Conservation (phyloP, 2,888 invertebrate genomes). For the Sarcophaga subvicina region DNA sequence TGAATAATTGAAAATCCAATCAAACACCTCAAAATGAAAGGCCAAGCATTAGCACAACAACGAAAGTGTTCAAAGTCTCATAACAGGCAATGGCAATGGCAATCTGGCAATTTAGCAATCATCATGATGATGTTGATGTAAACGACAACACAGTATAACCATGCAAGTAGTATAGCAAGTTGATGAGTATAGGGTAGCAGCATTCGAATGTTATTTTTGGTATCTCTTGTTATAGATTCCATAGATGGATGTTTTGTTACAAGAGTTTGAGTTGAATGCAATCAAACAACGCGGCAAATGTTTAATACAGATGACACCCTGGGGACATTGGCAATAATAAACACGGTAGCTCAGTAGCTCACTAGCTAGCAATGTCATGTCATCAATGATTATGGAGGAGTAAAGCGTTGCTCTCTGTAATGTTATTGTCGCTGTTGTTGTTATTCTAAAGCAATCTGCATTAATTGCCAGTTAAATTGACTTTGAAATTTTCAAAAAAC, state of each 20-base stretch:
- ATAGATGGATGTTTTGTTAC: conserved; percentile 56
- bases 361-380: conserved; percentile 45
- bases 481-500: conserved; percentile 72
- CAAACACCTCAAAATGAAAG: conserved; percentile 80
- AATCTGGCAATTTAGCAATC: conserved; percentile 55
- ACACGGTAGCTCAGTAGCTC: conserved; percentile 25
- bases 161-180: too few relatives aligned
- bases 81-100: conserved; percentile 61
- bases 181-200: too few relatives aligned
- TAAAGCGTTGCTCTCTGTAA: not conserved
- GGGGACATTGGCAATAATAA: conserved; percentile 65
- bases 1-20: conserved; percentile 82
- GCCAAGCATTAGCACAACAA: conserved; percentile 30
- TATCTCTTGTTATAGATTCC: conserved; percentile 13
- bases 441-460: conserved; percentile 72
- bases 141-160: too few relatives aligned
- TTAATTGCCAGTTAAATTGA: conserved; percentile 80
- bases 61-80: conserved; percentile 25
- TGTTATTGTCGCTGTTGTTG: conserved; percentile 30
- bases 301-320: conserved; percentile 72
- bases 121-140: conserved; percentile 34
- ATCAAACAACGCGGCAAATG: conserved; percentile 72
- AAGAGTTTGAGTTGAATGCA: conserved; percentile 72
- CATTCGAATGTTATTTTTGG: conserved; percentile 30
- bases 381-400: conserved; percentile 61